Conservation (phyloP, 64 coral and sea anemone genomes). For the Montipora efflorescens region DNA sequence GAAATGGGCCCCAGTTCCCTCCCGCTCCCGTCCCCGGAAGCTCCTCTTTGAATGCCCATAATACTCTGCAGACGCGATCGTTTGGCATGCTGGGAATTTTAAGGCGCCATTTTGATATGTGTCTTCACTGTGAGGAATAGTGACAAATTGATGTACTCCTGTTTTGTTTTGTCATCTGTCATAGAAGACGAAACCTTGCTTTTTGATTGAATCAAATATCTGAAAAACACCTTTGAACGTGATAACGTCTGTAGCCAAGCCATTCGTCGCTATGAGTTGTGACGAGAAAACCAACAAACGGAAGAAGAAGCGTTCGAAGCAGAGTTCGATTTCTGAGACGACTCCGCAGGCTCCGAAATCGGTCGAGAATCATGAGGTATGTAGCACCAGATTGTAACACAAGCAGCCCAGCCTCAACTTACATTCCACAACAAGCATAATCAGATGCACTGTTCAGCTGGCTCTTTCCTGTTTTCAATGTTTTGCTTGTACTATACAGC, state of each 20-base stretch:
- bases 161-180: conserved; percentile 30
- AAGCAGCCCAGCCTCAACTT: background rate
- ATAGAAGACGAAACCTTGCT: conserved; percentile 10
- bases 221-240: background rate
- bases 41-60: background rate
- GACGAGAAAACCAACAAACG: conserved; percentile 49
- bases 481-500: background rate
- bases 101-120: conserved; percentile 62
- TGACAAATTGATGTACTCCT: background rate
- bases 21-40: too few relatives aligned
- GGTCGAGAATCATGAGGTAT: conserved; percentile 29
- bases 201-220: background rate
- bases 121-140: conserved; percentile 7
- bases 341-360: conserved; percentile 13
- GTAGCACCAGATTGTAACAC: background rate
- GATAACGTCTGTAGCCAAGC: conserved; percentile 14
- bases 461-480: background rate
- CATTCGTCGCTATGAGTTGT: conserved; percentile 50
- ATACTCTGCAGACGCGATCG: conserved; percentile 15
- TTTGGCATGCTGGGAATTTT: conserved; percentile 46
- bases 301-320: conserved; percentile 53
- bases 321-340: background rate
- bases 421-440: background rate
- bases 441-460: conserved; percentile 18
- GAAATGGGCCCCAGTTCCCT: too few relatives aligned